These are phyloP conservation scores for Myanophis thanlyinensis DNA, from an alignment of 2,113 vertebrate genomes.

Conservation along the genomic window DNA sequence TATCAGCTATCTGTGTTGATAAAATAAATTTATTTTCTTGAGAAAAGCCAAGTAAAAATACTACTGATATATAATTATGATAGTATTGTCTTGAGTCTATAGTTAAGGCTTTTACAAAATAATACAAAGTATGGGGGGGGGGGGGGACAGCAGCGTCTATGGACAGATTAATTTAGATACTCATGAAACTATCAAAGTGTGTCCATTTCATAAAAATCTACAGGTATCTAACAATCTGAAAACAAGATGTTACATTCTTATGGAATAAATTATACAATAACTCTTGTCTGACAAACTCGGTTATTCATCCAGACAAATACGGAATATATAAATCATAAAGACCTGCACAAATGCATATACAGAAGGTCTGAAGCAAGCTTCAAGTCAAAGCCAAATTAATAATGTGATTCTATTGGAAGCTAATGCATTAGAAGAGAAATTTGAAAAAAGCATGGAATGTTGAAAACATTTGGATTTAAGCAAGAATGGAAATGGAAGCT, in stretches of 20 bases:
- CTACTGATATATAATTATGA: neutral
- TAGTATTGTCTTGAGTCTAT: neutral
- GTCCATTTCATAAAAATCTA: neutral
- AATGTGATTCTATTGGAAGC: neutral
- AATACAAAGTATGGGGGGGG: neutral
- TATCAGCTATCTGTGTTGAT: neutral
- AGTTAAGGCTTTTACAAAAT: neutral
- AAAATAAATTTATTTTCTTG: neutral
- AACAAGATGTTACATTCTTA: neutral
- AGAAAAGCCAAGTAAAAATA: neutral
- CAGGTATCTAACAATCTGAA: neutral
- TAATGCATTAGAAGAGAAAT: neutral
- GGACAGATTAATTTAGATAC: neutral
- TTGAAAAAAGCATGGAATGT: neutral
- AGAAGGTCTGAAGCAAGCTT: neutral
- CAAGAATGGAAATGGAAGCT: neutral
- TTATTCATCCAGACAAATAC: neutral
- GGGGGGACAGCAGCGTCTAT: neutral
- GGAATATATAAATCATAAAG: neutral
- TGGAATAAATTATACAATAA: neutral
- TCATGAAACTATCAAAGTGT: neutral
- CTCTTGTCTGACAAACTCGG: neutral
- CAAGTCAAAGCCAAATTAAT: neutral
- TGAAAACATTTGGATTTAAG: neutral
- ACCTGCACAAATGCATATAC: neutral